phyloP scores from a whole-genome alignment of 1,140 invertebrate species.

The Bombyx mandarina region DNA sequence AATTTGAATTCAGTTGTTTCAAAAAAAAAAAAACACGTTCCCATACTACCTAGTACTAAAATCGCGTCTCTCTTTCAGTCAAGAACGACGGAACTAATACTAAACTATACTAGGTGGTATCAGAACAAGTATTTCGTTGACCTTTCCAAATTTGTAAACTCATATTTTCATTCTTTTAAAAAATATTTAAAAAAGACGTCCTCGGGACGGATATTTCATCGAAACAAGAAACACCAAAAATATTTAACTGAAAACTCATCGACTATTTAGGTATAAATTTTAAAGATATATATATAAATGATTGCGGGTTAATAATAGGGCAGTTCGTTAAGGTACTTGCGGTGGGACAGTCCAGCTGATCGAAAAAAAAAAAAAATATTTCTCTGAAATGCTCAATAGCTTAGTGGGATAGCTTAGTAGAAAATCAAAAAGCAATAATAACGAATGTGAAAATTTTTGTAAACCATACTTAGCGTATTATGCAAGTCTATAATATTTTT shows the following conservation, averaged over 20 bases:
- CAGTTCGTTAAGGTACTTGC: too few species aligned
- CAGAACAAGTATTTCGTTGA: too few species aligned
- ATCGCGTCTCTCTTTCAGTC: too few species aligned
- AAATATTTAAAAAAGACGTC: too few species aligned
- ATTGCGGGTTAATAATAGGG: too few species aligned
- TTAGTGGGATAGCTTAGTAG: constrained; percentile 25
- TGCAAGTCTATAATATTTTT: constrained; percentile 56
- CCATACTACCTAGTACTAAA: too few species aligned
- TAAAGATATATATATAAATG: constrained; percentile 19
- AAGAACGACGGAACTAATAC: too few species aligned
- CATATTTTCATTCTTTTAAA: too few species aligned
- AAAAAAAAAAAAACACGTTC: too few species aligned
- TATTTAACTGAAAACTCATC: constrained; percentile 54
- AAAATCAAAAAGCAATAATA: constrained; percentile 23
- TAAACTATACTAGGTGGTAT: too few species aligned
- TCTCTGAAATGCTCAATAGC: constrained; percentile 60
- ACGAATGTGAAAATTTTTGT: constrained; percentile 24
- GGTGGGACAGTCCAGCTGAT: constrained; percentile 11
- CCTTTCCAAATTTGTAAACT: too few species aligned
- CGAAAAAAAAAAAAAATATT: constrained; percentile 42
- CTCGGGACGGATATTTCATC: not conserved
- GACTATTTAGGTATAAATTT: constrained; percentile 69
- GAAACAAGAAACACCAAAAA: constrained; percentile 64
- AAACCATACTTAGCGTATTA: constrained; percentile 43
- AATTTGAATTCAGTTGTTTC: not conserved